Percentiles rank a stretch among this genome's conserved stretches.
phyloP scores from a whole-genome alignment of 2,888 invertebrate species.

The Nephrotoma appendiculata region DNA sequence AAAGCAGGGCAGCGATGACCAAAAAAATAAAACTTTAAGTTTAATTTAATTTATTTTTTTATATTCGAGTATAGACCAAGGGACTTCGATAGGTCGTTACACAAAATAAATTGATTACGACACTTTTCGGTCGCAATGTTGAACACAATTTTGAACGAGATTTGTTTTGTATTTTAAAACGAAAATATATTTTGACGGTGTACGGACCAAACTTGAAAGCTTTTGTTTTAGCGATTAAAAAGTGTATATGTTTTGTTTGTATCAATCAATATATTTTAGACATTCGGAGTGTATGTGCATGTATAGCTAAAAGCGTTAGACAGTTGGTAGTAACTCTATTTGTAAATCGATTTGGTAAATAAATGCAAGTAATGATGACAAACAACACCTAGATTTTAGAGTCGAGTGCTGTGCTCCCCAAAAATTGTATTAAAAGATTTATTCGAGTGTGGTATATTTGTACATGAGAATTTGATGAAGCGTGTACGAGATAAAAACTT shows the following conservation, averaged over 20 bases:
- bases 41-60: not conserved
- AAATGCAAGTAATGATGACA: no score
- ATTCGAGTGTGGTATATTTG: no score
- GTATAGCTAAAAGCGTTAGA: not conserved
- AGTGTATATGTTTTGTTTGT: not conserved
- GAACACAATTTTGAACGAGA: not conserved
- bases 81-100: no score
- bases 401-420: no score
- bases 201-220: not conserved
- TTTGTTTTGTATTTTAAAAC: not conserved
- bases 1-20: not conserved
- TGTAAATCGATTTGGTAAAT: no score
- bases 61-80: not conserved
- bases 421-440: no score
- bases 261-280: not conserved
- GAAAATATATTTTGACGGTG: not conserved
- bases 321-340: not conserved
- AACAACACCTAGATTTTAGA: no score
- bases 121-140: not conserved
- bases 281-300: not conserved
- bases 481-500: no score
- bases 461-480: no score
- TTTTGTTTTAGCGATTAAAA: not conserved
- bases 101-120: not conserved
- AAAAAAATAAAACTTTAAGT: no score